A percentile compares a stretch with the other conserved stretches of the same genome.
Conservation (phyloP, 2,888 invertebrate genomes). For the Drosophila meridionalis region DNA sequence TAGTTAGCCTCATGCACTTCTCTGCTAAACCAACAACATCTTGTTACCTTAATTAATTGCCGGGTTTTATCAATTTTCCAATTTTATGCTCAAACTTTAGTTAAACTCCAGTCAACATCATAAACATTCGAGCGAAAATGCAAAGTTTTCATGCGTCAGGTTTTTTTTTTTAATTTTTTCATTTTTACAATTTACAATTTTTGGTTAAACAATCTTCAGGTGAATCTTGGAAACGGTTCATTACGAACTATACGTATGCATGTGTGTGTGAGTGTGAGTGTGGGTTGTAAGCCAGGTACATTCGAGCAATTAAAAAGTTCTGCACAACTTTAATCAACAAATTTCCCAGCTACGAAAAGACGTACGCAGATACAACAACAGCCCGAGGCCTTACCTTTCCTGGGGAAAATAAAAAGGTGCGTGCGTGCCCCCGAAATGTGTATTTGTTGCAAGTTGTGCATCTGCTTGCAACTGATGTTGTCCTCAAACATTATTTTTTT, state of each 20-base stretch:
- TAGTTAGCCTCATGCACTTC: neutral
- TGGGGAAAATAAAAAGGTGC: slow-evolving; percentile 50
- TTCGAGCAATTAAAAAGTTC: slow-evolving; percentile 72
- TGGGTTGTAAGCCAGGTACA: slow-evolving; percentile 24
- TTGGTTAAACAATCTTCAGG: slow-evolving; percentile 21
- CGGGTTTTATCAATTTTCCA: slow-evolving; percentile 3
- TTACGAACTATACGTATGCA: neutral
- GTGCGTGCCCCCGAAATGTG: slow-evolving; percentile 57
- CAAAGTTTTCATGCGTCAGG: slow-evolving; percentile 8
- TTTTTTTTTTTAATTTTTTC: neutral
- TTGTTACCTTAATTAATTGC: slow-evolving; percentile 6
- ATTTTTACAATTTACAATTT: slow-evolving; percentile 12
- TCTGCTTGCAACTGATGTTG: neutral
- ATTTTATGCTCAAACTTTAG: neutral
- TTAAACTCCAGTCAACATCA: slow-evolving; percentile 8
- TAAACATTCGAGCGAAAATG: neutral
- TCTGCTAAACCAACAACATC: neutral
- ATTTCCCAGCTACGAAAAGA: slow-evolving; percentile 61
- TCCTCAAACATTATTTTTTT: slow-evolving; percentile 11
- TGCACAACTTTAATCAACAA: slow-evolving; percentile 74
- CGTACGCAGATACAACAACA: slow-evolving; percentile 1
- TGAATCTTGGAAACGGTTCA: slow-evolving; percentile 33
- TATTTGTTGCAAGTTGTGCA: slow-evolving; percentile 10
- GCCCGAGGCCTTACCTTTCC: slow-evolving; percentile 6
- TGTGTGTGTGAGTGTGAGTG: neutral